Evolutionary conservation across 92 coral and sea anemone species (phyloP), one percentile per base, ranked within the genome.

Genomic region (Galaxea fascicularis): DNA sequence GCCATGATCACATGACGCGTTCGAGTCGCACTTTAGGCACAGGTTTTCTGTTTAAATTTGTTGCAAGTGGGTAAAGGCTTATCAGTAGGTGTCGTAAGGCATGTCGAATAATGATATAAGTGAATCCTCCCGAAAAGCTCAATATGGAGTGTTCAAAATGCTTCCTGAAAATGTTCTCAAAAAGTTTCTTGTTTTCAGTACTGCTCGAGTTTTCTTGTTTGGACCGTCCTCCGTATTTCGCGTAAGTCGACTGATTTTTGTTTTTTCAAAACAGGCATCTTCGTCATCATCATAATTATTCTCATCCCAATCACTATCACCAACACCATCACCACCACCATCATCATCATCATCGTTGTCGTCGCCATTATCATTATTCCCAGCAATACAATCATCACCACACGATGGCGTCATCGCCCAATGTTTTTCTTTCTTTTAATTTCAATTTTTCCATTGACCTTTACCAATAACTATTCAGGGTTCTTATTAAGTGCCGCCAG

Each of bases 1-100:
- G 18, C 95, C 95, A 9, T 71, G 81, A 47, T 72, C 70, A 66
- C 98, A 95, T 39, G 87, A 75, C 26, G 95, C 98, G 82, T 95
- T 90, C n/a, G 9, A 74, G 45, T 94, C 90, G 74, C 98, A 95
- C 69, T 92, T 89, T 26, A 22, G 17, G 26, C 98, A 95, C 41
- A 88, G 62, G 64, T 88, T 82, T 20, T 86, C 98, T 95, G 90
- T 25, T 74, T 69, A 65, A 31, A 66, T 25, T 14, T 7, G 41
- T 35, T 35, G 41, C 6, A 2, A 35, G 41, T 45, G 18, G 22
- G 20, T 18, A 45, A 35, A 67, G 68, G 47, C 54, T 41, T 59
- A 72, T 22, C 27, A 35, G 56, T 28, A 47, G 22, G 17, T 25
- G 0, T 20, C 7, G 35, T 29, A 17, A 8, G 35, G 24, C 22